A percentile compares a stretch with the other conserved stretches of the same genome.
These are phyloP conservation scores for Cuniculus paca DNA, from an alignment of 2,797 vertebrate species.

Conservation along the genomic window DNA sequence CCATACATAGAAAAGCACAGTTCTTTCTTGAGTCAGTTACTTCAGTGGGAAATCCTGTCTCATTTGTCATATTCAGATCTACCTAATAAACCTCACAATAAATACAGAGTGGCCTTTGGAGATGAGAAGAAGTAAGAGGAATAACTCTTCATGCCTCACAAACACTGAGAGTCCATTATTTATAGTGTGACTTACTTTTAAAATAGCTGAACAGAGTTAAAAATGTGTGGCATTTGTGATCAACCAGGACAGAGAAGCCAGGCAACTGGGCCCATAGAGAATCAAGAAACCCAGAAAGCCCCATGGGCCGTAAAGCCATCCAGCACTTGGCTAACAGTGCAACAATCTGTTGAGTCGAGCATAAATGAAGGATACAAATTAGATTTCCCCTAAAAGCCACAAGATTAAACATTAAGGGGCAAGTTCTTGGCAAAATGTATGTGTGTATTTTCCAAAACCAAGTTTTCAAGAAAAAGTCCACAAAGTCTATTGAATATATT, in stretches of 20 bases:
- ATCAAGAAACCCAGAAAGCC: conserved; percentile 64
- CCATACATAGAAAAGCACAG: neutral
- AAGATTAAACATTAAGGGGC: conserved; percentile 84
- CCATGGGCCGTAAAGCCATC: conserved; percentile 43
- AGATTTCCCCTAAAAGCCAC: conserved; percentile 86
- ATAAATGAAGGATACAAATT: conserved; percentile 85
- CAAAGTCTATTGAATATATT: conserved; percentile 64
- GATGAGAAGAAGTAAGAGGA: neutral
- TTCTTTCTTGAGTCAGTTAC: neutral
- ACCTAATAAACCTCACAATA: neutral
- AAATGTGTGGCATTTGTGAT: conserved; percentile 49
- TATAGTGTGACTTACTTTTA: conserved; percentile 53
- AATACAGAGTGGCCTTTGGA: neutral
- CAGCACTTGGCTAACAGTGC: conserved; percentile 72
- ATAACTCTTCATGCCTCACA: neutral
- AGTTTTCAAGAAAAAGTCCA: conserved; percentile 67
- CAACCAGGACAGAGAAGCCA: conserved; percentile 28
- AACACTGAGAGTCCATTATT: neutral
- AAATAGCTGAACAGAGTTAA: conserved; percentile 52
- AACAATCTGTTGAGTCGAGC: conserved; percentile 75
- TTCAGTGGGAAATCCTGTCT: neutral
- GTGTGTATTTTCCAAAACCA: conserved; percentile 78
- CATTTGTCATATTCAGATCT: neutral
- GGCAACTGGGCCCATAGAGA: neutral
- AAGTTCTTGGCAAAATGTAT: conserved; percentile 81